Percentiles rank a stretch among this genome's conserved stretches.
phyloP scores from a whole-genome alignment of 1,140 invertebrate genomes.

The Saccostrea cuccullata region DNA sequence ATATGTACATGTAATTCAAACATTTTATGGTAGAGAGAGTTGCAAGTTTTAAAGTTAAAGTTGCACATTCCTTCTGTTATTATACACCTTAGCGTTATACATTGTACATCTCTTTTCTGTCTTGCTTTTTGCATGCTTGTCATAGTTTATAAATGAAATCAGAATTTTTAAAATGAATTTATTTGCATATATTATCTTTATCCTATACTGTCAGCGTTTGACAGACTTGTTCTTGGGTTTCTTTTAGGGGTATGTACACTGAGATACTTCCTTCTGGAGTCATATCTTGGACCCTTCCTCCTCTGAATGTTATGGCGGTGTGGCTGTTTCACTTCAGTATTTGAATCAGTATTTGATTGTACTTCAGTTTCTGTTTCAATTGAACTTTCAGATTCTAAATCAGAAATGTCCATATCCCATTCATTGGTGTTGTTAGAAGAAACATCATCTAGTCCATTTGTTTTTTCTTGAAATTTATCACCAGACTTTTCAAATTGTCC shows the following conservation, averaged over 20 bases:
- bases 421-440: background rate
- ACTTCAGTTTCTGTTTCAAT: background rate
- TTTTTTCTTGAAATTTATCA: background rate
- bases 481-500: background rate
- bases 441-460: background rate
- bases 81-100: no score
- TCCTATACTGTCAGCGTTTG: background rate
- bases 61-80: no score
- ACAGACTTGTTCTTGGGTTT: background rate
- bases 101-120: no score
- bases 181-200: no score
- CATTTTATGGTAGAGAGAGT: no score
- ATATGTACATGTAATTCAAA: no score
- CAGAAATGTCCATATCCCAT: background rate
- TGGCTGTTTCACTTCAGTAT: background rate
- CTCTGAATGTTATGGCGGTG: background rate
- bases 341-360: background rate
- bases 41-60: no score
- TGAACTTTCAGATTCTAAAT: constrained; percentile 35
- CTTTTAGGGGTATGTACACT: constrained; percentile 6
- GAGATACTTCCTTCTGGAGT: constrained; percentile 45
- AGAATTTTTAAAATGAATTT: no score
- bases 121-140: no score
- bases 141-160: no score
- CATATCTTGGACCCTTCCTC: constrained; percentile 1